Conservation (phyloP, 2,797 vertebrate genomes). For the Botia almorhae region DNA sequence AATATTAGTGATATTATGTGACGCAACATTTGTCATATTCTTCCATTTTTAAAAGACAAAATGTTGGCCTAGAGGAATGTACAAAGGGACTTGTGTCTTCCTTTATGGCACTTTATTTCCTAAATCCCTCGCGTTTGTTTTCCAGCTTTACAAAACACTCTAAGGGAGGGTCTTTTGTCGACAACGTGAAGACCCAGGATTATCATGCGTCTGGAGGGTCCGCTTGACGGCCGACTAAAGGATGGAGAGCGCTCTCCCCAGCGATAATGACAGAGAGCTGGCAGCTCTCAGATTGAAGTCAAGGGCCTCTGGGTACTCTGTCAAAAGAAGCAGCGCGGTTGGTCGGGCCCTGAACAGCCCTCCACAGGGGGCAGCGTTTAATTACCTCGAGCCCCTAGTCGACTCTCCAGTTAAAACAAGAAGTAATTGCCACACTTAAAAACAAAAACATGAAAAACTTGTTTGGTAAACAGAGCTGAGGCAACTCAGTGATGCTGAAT, state of each 20-base stretch:
- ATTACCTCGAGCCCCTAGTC: conserved; percentile 49
- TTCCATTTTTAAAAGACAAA: no score
- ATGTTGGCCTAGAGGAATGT: no score
- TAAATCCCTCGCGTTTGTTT: conserved; percentile 29
- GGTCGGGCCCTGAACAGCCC: conserved; percentile 59
- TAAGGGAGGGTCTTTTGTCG: conserved; percentile 32
- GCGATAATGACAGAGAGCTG: conserved; percentile 59
- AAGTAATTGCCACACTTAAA: conserved; percentile 25
- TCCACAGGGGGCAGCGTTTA: conserved; percentile 43
- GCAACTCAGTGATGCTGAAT: neutral
- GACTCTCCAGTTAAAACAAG: conserved; percentile 35
- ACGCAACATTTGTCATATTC: no score
- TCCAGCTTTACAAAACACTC: conserved; percentile 32
- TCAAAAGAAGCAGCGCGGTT: conserved; percentile 57
- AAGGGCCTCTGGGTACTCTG: conserved; percentile 61
- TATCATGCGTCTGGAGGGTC: conserved; percentile 48
- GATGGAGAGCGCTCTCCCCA: conserved; percentile 67
- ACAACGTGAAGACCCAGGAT: conserved; percentile 3
- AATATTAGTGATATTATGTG: no score
- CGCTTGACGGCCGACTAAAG: conserved; percentile 45
- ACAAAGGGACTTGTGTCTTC: no score
- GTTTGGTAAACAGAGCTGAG: neutral
- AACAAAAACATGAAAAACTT: conserved; percentile 17
- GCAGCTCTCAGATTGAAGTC: conserved; percentile 66
- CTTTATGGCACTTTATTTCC: neutral